These are phyloP conservation scores for Syngnathoides biaculeatus DNA, from an alignment of 2,113 vertebrate species.

Conservation along the genomic window DNA sequence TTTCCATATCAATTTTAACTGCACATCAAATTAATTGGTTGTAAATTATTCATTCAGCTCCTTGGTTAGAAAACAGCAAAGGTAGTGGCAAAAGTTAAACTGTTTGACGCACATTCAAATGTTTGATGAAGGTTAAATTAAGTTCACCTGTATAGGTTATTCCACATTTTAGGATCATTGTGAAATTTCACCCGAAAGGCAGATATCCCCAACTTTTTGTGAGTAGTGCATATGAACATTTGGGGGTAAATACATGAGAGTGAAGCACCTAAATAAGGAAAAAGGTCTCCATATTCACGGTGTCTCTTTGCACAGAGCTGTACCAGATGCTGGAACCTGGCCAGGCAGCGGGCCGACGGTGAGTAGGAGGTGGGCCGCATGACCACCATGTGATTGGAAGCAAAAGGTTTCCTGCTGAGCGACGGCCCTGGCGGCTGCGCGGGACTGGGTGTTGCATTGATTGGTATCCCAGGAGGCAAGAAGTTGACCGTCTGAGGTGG, in stretches of 20 bases:
- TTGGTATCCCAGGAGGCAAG: constrained; percentile 83
- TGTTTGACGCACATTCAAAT: too few species aligned
- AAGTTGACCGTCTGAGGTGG: constrained; percentile 89
- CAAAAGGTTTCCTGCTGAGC: constrained; percentile 82
- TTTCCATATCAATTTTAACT: too few species aligned
- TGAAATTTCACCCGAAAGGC: too few species aligned
- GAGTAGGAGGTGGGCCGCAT: constrained; percentile 89
- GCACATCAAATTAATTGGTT: too few species aligned
- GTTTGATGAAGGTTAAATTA: too few species aligned
- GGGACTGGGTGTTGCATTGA: constrained; percentile 79
- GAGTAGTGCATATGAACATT: neutral
- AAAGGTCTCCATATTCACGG: constrained; percentile 87
- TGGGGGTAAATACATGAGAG: neutral
- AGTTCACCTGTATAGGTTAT: too few species aligned
- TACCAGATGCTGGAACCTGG: constrained; percentile 91
- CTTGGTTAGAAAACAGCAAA: too few species aligned
- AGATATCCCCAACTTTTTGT: too few species aligned
- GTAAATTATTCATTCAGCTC: too few species aligned
- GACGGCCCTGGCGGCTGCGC: constrained; percentile 82
- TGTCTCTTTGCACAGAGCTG: constrained; percentile 90
- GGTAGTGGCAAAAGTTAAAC: too few species aligned
- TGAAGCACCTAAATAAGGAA: constrained; percentile 89
- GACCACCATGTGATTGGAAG: constrained; percentile 76
- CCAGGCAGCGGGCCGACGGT: constrained; percentile 85
- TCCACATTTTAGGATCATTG: too few species aligned